These are phyloP conservation scores for Tolypeutes matacus DNA, from an alignment of 2,797 vertebrate genomes.

Conservation along the genomic window DNA sequence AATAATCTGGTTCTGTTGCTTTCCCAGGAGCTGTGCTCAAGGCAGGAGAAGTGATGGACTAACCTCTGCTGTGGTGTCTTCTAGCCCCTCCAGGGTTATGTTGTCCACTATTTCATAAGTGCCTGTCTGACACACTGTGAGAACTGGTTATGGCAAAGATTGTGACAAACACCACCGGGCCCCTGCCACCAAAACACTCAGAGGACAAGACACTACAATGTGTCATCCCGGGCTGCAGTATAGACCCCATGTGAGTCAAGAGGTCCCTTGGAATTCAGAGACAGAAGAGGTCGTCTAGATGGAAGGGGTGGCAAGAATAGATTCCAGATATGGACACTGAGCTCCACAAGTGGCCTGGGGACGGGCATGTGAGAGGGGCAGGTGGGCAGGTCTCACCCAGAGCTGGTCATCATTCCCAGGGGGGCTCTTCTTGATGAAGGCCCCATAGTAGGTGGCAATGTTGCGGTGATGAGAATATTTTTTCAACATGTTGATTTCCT, in stretches of 20 bases:
- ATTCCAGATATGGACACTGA: not conserved
- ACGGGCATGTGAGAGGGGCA: too few species aligned
- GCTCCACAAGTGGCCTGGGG: not conserved
- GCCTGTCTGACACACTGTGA: not conserved
- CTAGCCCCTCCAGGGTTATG: not conserved
- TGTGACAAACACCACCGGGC: not conserved
- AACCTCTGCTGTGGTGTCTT: not conserved
- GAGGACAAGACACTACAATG: not conserved
- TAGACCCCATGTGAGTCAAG: not conserved
- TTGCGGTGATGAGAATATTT: conserved; percentile 98
- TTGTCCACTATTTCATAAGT: not conserved
- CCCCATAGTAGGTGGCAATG: conserved; percentile 97
- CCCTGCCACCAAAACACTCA: not conserved
- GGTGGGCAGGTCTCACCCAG: conserved; percentile 90
- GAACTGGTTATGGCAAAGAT: not conserved
- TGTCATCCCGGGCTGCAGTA: not conserved
- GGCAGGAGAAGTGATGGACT: not conserved
- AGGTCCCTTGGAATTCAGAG: not conserved
- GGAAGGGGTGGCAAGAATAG: not conserved
- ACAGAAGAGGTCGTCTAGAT: not conserved
- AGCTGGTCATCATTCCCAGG: conserved; percentile 96
- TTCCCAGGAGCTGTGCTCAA: not conserved
- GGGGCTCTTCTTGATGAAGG: conserved; percentile 97
- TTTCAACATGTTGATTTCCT: conserved; percentile 98
- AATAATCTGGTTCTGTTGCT: not conserved